Percentiles rank a stretch among this genome's conserved stretches.
phyloP scores from a whole-genome alignment of 2,888 invertebrate genomes.

The Allophyes oxyacanthae region DNA sequence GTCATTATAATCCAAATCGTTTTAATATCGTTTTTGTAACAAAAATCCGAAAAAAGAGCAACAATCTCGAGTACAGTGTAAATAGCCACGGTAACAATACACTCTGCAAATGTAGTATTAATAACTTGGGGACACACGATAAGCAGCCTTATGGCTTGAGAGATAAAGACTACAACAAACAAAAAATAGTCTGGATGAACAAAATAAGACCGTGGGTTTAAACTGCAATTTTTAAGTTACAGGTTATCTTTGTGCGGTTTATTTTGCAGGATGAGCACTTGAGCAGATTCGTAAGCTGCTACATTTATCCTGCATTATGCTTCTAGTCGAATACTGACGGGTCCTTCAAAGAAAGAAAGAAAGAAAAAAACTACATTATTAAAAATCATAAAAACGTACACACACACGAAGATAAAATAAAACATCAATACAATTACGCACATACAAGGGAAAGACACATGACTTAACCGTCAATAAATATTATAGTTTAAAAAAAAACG shows the following conservation, averaged over 20 bases:
- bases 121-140: constrained; percentile 37
- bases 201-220: constrained; percentile 35
- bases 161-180: constrained; percentile 24
- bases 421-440: no score
- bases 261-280: constrained; percentile 17
- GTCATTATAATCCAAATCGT: constrained; percentile 5
- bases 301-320: not conserved
- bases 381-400: no score
- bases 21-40: constrained; percentile 35
- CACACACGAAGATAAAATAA: no score
- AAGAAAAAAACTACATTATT: no score
- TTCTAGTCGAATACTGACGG: no score
- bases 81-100: constrained; percentile 63
- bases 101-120: constrained; percentile 54
- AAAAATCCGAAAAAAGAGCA: constrained; percentile 46
- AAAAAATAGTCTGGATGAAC: constrained; percentile 13
- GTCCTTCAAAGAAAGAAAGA: no score
- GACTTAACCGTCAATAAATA: no score
- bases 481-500: no score
- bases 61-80: constrained; percentile 57
- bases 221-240: constrained; percentile 45
- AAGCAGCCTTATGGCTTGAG: constrained; percentile 15
- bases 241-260: constrained; percentile 33
- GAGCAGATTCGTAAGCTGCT: constrained; percentile 12
- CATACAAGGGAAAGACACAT: no score